Percentiles rank a stretch among this genome's conserved stretches.
These are phyloP conservation scores for Cybosia mesomella DNA, from an alignment of 2,888 invertebrate genomes.

Conservation along the genomic window DNA sequence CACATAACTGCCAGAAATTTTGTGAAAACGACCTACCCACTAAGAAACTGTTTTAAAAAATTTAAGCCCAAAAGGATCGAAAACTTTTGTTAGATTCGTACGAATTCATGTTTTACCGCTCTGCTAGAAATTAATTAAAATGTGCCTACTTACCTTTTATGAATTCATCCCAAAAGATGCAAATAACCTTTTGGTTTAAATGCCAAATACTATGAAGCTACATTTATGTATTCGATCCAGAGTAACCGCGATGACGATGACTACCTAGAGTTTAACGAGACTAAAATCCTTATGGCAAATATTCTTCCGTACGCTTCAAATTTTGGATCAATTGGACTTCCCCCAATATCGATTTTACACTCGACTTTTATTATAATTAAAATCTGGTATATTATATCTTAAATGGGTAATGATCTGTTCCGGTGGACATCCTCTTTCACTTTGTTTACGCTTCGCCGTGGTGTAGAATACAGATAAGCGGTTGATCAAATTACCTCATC, in stretches of 20 bases:
- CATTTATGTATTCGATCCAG: background rate
- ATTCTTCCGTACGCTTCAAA: background rate
- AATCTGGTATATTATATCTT: background rate
- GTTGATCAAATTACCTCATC: constrained; percentile 27
- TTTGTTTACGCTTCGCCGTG: constrained; percentile 34
- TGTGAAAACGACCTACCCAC: background rate
- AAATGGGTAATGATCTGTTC: constrained; percentile 2
- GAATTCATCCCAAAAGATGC: background rate
- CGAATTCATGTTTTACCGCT: background rate
- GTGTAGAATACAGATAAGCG: constrained; percentile 22
- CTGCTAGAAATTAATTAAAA: background rate
- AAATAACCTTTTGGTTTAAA: background rate
- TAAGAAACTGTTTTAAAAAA: background rate
- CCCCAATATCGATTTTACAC: background rate
- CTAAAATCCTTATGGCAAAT: background rate
- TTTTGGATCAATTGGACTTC: background rate
- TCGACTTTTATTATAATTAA: background rate
- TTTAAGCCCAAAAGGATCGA: background rate
- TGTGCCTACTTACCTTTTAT: background rate
- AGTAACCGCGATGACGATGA: too few species aligned
- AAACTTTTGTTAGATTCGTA: background rate
- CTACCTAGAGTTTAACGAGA: too few species aligned
- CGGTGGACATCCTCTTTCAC: background rate
- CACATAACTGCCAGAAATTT: background rate
- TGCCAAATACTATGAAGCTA: background rate